These are phyloP conservation scores for Sisor rabdophorus DNA, from an alignment of 2,113 vertebrate genomes.

Conservation along the genomic window DNA sequence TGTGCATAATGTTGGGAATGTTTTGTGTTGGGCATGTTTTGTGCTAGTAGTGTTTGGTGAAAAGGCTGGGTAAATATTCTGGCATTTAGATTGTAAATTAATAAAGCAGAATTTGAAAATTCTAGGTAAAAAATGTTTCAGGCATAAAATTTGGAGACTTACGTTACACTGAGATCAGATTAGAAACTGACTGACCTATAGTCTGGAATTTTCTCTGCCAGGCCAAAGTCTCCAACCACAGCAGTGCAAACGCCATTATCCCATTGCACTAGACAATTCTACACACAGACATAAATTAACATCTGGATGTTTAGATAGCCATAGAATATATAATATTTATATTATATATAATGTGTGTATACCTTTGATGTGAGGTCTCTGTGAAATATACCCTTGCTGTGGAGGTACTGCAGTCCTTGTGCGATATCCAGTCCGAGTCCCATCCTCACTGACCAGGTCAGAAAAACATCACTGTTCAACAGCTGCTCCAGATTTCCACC, in stretches of 20 bases:
- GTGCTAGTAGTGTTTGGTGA: neutral
- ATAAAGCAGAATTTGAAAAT: neutral
- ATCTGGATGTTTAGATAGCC: neutral
- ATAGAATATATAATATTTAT: neutral
- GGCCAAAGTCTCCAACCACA: conserved; percentile 91
- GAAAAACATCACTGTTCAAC: conserved; percentile 78
- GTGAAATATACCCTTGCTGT: conserved; percentile 93
- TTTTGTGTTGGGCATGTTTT: neutral
- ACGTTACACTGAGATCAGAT: neutral
- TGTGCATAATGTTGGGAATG: neutral
- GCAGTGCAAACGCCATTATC: conserved; percentile 77
- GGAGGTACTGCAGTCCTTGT: conserved; percentile 83
- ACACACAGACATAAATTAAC: neutral
- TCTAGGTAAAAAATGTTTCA: neutral
- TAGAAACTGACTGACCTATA: conserved; percentile 72
- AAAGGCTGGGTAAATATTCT: neutral
- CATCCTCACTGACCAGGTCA: conserved; percentile 81
- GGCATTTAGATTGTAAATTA: neutral
- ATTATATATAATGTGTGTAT: conserved; percentile 71
- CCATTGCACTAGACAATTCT: conserved; percentile 91
- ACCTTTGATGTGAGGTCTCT: conserved; percentile 96
- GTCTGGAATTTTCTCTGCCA: conserved; percentile 93
- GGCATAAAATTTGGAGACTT: neutral
- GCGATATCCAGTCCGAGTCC: conserved; percentile 84
- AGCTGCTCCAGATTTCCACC: conserved; percentile 94